Evolutionary conservation across 2,113 vertebrate species (phyloP).

Genomic region (Brachyhypopomus occidentalis): DNA sequence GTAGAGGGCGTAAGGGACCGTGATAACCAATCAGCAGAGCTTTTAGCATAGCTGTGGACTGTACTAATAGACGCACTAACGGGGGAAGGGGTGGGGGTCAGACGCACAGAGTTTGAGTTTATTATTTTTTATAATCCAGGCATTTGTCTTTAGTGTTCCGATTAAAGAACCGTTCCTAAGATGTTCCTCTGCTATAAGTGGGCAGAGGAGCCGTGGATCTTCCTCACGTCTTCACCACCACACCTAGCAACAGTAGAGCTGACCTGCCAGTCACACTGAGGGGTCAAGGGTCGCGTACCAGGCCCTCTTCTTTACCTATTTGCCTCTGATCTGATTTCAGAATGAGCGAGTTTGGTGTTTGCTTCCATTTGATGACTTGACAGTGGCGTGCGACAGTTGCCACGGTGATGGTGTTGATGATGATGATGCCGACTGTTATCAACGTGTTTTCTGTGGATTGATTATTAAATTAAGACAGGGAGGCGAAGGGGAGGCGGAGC

Average conservation of each 20-base stretch:
- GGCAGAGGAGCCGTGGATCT: too few species aligned
- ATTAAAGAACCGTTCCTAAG: background rate
- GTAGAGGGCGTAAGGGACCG: background rate
- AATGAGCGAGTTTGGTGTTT: constrained; percentile 9
- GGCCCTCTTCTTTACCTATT: constrained; percentile 12
- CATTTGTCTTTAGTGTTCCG: constrained; percentile 62
- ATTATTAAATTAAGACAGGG: background rate
- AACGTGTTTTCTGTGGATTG: constrained; percentile 1
- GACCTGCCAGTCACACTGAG: too few species aligned
- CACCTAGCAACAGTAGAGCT: too few species aligned
- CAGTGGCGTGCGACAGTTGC: background rate
- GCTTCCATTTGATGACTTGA: constrained; percentile 23
- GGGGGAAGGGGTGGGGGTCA: constrained; percentile 34
- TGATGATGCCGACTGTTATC: constrained; percentile 37
- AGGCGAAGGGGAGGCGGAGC: constrained; percentile 6
- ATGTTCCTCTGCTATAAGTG: too few species aligned
- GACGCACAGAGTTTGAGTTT: constrained; percentile 22
- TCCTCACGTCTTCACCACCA: too few species aligned
- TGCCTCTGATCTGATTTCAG: background rate
- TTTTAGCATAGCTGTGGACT: constrained; percentile 36
- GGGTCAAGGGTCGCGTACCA: background rate
- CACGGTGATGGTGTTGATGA: constrained; percentile 10
- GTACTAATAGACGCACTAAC: constrained; percentile 58
- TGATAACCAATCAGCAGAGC: constrained; percentile 45
- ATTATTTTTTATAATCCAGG: constrained; percentile 64